These are phyloP conservation scores for Hafferia zeledoni DNA, from an alignment of 2,797 vertebrate genomes.

Conservation along the genomic window DNA sequence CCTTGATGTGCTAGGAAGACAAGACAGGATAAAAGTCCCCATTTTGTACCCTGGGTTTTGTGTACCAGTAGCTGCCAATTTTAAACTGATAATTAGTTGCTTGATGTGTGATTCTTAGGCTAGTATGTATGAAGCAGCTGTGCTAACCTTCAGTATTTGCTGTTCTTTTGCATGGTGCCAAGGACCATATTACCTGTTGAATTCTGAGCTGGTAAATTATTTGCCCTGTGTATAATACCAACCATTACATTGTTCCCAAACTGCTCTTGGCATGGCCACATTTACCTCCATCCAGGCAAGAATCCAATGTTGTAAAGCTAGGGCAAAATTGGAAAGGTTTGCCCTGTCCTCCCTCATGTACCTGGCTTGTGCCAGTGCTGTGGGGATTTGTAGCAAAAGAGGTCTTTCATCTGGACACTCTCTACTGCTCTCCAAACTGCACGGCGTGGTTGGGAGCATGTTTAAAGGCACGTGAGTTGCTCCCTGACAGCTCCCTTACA, in stretches of 20 bases:
- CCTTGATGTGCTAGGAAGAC: background rate
- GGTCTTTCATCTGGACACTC: background rate
- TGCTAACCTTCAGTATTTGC: background rate
- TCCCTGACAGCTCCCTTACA: background rate
- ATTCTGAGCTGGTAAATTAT: background rate
- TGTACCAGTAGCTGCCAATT: background rate
- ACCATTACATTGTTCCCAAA: too few species aligned
- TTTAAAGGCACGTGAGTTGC: accelerated
- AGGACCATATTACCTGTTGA: accelerated
- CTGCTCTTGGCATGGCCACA: background rate
- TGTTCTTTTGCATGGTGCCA: background rate
- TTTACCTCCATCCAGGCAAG: background rate
- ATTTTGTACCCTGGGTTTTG: background rate
- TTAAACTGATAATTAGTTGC: background rate
- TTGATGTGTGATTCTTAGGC: background rate
- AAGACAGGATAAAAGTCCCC: background rate
- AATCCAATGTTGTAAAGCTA: accelerated
- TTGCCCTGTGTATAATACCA: background rate
- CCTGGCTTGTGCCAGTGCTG: background rate
- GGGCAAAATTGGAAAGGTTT: background rate
- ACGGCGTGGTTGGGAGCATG: too few species aligned
- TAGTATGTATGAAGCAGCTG: accelerated
- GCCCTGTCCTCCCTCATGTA: accelerated
- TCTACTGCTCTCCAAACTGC: background rate
- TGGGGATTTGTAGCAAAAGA: background rate